These are phyloP conservation scores for Channa striata DNA, from an alignment of 2,797 vertebrate genomes.

Conservation along the genomic window DNA sequence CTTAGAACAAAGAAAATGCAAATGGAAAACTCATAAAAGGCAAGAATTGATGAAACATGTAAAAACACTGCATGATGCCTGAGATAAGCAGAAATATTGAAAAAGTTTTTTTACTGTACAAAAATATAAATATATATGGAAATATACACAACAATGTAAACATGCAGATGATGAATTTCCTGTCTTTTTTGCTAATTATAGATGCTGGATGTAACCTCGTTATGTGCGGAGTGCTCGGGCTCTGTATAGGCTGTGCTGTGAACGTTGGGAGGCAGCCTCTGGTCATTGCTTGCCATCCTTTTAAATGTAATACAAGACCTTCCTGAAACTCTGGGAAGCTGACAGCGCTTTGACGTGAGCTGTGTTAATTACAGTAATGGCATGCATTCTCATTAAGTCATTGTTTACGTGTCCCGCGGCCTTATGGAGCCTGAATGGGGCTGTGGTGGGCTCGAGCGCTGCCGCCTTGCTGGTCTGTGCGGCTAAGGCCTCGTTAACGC, in stretches of 20 bases:
- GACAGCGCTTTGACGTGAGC: conserved; percentile 85
- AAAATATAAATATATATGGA: neutral
- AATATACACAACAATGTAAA: neutral
- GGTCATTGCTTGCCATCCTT: conserved; percentile 63
- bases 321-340: conserved; percentile 76
- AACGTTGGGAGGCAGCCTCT: conserved; percentile 56
- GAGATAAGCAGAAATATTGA: too few species aligned
- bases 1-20: too few species aligned
- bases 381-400: conserved; percentile 85
- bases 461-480: conserved; percentile 65
- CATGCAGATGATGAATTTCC: conserved; percentile 3
- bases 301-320: conserved; percentile 72
- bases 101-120: too few species aligned
- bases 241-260: conserved; percentile 16
- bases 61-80: too few species aligned
- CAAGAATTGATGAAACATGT: too few species aligned
- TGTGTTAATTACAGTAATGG: conserved; percentile 88
- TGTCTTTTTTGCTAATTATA: conserved; percentile 26
- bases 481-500: conserved; percentile 79
- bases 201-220: conserved; percentile 10
- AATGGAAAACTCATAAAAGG: too few species aligned
- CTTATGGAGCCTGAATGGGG: conserved; percentile 67
- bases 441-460: conserved; percentile 64
- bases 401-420: conserved; percentile 84
- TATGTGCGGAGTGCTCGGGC: conserved; percentile 43